Base-by-base conservation (phyloP, 2,113 vertebrate genomes). In the Pyrgilauda ruficollis region DNA sequence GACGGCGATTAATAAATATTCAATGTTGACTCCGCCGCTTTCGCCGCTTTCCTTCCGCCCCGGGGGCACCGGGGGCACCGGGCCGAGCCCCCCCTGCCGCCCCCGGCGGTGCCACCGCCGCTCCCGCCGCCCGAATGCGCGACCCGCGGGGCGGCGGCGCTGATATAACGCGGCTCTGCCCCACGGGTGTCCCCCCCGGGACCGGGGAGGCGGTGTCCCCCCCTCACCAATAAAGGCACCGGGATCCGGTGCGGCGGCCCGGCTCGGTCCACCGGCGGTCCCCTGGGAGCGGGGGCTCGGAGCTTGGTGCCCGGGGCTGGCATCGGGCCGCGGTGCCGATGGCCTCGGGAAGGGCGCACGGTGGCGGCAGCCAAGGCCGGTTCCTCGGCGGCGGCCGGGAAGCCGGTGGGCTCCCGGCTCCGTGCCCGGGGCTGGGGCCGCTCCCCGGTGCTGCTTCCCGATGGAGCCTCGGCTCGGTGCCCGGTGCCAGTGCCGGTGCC, bases 1-100 rank as follows among this genome's bases (percentile, higher is more conserved):
- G 94, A 96, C 94, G 96, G 93, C 95, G 96, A 97, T 97, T 97
- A 97, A 97, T 97, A 96, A 97, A 96, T 97, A 97, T 97, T 97
- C 93, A 93, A 93, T 96, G 97, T 94, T 93, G 76, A 95, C 68
- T 96, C 93, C 91, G 94, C 79, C 88, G 96, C 85, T 24, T 97
- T 96, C 87, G 74, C 91, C 88, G 80, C 93, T 86, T 96, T 91
- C 83, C 89, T 96, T 96, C 76, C 84, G 41, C 62, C 44, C 72
- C 75, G 84, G 56, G 37, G 76, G 55, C 59, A 75, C 59, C 41
- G 76, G 76, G 55, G 37, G 46, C 55, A 70, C 55, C 30, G 79
- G 55, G 30, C 13, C 11, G 47, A 63, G 5, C 18, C 52, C 43
- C 49, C 26, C 6, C 17, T 18, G 4, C 15, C 5, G 10, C 73